Conservation (phyloP, 1,140 invertebrate species). For the Apolygus lucorum region DNA sequence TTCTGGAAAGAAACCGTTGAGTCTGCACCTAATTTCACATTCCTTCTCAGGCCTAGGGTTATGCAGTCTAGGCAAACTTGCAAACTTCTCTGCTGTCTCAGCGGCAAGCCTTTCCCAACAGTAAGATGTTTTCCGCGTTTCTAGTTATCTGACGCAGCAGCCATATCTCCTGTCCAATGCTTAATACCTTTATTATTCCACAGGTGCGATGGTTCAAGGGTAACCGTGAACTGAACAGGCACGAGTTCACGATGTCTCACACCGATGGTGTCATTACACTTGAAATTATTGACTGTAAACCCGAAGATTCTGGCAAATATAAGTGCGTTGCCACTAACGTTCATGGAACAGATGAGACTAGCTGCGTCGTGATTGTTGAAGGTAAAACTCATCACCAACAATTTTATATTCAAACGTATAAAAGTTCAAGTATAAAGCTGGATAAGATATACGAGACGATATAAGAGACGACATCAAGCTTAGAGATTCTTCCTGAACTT, state of each 20-base stretch:
- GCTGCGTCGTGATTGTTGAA: constrained; percentile 94
- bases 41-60: constrained; percentile 91
- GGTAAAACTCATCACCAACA: constrained; percentile 55
- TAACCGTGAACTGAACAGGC: constrained; percentile 77
- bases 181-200: constrained; percentile 31
- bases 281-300: constrained; percentile 90
- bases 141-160: no score
- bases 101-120: constrained; percentile 85
- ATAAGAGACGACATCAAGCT: no score
- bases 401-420: no score
- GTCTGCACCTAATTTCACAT: constrained; percentile 88
- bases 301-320: constrained; percentile 94
- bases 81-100: constrained; percentile 94
- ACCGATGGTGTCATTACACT: constrained; percentile 90
- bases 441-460: no score
- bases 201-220: constrained; percentile 85
- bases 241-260: constrained; percentile 80
- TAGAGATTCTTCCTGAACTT: no score
- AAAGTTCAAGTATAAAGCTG: no score
- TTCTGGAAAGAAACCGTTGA: constrained; percentile 85
- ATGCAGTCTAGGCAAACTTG: constrained; percentile 92
- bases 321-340: constrained; percentile 83
- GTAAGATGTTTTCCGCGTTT: no score
- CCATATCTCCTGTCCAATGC: no score
- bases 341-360: constrained; percentile 89